These are phyloP conservation scores for Jaculus jaculus DNA, from an alignment of 2,113 vertebrate genomes.

Conservation along the genomic window DNA sequence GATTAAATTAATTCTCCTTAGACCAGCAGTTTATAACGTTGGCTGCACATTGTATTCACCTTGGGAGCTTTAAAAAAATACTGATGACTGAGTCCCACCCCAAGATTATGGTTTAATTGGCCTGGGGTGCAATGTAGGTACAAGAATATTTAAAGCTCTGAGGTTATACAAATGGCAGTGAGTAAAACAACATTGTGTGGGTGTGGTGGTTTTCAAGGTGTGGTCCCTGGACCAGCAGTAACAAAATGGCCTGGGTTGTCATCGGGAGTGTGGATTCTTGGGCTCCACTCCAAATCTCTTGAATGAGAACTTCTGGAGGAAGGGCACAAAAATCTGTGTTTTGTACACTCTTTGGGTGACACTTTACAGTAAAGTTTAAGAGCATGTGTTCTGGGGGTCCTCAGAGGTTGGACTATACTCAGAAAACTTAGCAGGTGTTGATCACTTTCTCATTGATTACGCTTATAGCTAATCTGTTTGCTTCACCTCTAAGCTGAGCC, in stretches of 20 bases:
- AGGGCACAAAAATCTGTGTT: neutral
- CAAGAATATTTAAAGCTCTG: conserved; percentile 40
- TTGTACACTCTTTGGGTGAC: neutral
- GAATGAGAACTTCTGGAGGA: neutral
- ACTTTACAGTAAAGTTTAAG: neutral
- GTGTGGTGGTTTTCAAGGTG: neutral
- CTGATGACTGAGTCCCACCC: conserved; percentile 70
- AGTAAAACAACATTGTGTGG: neutral
- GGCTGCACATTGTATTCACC: conserved; percentile 73
- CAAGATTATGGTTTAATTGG: conserved; percentile 69
- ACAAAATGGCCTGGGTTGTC: neutral
- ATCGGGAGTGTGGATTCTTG: neutral
- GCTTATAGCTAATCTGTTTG: neutral
- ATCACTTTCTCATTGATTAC: neutral
- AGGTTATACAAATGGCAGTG: neutral
- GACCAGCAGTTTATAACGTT: conserved; percentile 68
- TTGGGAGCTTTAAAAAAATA: conserved; percentile 69
- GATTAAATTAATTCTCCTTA: conserved; percentile 75
- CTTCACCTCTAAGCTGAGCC: neutral
- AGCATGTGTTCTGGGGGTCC: neutral
- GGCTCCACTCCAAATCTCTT: neutral
- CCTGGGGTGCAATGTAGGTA: conserved; percentile 24
- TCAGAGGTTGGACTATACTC: fast-evolving
- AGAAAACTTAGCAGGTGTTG: neutral
- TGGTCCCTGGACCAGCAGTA: neutral